These are phyloP conservation scores for Drosophila atroscutellata DNA, from an alignment of 2,888 invertebrate species.

Conservation along the genomic window DNA sequence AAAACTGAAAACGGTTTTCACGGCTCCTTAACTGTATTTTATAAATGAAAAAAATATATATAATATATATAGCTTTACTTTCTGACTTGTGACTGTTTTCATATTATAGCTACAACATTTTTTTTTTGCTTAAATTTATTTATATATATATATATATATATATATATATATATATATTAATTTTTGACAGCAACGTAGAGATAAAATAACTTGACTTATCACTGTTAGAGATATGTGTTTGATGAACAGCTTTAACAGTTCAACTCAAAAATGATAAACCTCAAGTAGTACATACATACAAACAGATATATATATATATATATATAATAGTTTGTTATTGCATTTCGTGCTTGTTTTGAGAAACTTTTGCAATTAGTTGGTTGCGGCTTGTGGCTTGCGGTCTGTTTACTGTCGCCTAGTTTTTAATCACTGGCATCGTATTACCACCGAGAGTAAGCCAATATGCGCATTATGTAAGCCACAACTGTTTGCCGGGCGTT, in stretches of 20 bases:
- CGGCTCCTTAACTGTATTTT: background rate
- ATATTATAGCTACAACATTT: background rate
- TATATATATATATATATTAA: background rate
- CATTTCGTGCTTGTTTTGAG: background rate
- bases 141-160: background rate
- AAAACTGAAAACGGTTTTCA: background rate
- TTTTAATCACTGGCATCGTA: background rate
- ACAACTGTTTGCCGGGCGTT: background rate
- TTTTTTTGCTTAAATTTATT: background rate
- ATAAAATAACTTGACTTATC: background rate
- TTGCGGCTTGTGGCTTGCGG: background rate
- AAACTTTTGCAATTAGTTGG: conserved; percentile 5
- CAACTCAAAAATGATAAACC: background rate
- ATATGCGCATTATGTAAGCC: conserved; percentile 1
- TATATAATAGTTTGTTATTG: too few species aligned
- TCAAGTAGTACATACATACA: background rate
- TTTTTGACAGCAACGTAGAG: background rate
- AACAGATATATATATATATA: background rate
- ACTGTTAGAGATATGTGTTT: background rate
- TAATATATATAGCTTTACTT: background rate
- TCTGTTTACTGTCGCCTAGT: background rate
- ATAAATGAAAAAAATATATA: too few species aligned
- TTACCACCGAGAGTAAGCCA: conserved; percentile 2
- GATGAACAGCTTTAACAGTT: background rate
- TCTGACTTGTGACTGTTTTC: background rate